Evolutionary conservation across 1,140 invertebrate species (phyloP).

Genomic region (Octopus sinensis): DNA sequence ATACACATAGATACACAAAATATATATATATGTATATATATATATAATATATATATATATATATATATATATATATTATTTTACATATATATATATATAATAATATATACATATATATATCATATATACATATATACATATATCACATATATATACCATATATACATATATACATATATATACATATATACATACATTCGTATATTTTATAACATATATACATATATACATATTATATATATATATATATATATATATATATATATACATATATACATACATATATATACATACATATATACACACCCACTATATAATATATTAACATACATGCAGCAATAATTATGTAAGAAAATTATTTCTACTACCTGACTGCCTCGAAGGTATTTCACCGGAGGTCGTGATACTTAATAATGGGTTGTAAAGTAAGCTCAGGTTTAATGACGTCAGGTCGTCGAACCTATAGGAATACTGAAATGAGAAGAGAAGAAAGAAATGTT

Average conservation of each 20-base stretch:
- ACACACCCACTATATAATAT: background rate
- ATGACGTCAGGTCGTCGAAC: conserved; percentile 50
- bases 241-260: too few relatives aligned
- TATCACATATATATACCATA: too few relatives aligned
- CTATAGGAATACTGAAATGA: conserved; percentile 51
- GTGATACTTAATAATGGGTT: conserved; percentile 55
- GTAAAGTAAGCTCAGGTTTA: conserved; percentile 47
- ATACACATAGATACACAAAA: too few relatives aligned
- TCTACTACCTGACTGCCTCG: conserved; percentile 45
- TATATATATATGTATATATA: background rate
- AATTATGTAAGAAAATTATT: background rate
- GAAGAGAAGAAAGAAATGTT: too few relatives aligned
- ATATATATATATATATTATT: background rate
- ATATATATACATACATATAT: background rate
- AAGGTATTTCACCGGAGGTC: conserved; percentile 45
- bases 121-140: too few relatives aligned
- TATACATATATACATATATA: too few relatives aligned
- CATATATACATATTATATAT: too few relatives aligned
- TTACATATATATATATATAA: background rate
- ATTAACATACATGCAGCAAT: background rate
- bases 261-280: too few relatives aligned
- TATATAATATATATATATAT: background rate
- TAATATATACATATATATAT: too few relatives aligned
- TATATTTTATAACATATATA: too few relatives aligned
- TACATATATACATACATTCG: too few relatives aligned